A percentile compares a stretch with the other conserved stretches of the same genome.
These are phyloP conservation scores for Probaryconus sp. DNA, from an alignment of 1,140 invertebrate species.

Conservation along the genomic window DNA sequence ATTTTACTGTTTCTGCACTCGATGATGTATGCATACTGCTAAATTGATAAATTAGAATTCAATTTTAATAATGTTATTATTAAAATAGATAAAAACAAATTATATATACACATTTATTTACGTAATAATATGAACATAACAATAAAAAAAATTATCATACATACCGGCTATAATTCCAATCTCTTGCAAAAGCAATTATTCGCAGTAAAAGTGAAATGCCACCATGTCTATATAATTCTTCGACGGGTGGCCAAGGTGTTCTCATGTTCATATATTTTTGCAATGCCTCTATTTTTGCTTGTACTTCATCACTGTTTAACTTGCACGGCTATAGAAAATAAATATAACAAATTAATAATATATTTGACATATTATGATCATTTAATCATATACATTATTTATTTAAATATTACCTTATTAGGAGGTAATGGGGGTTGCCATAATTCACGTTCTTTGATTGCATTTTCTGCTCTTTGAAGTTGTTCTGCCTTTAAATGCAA, in stretches of 20 bases:
- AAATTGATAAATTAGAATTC: slow-evolving; percentile 27
- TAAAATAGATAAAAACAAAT: slow-evolving; percentile 1
- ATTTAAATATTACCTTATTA: slow-evolving; percentile 85
- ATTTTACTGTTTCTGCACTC: slow-evolving; percentile 92
- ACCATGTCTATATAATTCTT: slow-evolving; percentile 90
- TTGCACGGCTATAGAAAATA: slow-evolving; percentile 82
- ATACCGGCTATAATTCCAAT: slow-evolving; percentile 94
- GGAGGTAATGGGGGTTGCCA: slow-evolving; percentile 78
- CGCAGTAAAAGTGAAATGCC: slow-evolving; percentile 90
- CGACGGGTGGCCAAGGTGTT: slow-evolving; percentile 90
- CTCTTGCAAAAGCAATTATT: slow-evolving; percentile 92
- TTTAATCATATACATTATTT: no score
- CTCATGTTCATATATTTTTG: slow-evolving; percentile 87
- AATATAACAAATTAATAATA: slow-evolving; percentile 17
- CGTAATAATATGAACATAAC: no score
- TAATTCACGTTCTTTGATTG: slow-evolving; percentile 72
- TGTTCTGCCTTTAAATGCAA: slow-evolving; percentile 90
- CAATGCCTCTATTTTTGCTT: slow-evolving; percentile 89
- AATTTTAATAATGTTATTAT: slow-evolving; percentile 13
- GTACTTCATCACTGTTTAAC: slow-evolving; percentile 85
- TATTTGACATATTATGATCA: not conserved
- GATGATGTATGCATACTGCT: slow-evolving; percentile 70
- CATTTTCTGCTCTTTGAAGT: slow-evolving; percentile 82
- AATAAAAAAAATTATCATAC: slow-evolving; percentile 69
- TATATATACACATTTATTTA: slow-evolving; percentile 13